These are phyloP conservation scores for Chymomyza costata DNA, from an alignment of 1,140 invertebrate species.

Conservation along the genomic window DNA sequence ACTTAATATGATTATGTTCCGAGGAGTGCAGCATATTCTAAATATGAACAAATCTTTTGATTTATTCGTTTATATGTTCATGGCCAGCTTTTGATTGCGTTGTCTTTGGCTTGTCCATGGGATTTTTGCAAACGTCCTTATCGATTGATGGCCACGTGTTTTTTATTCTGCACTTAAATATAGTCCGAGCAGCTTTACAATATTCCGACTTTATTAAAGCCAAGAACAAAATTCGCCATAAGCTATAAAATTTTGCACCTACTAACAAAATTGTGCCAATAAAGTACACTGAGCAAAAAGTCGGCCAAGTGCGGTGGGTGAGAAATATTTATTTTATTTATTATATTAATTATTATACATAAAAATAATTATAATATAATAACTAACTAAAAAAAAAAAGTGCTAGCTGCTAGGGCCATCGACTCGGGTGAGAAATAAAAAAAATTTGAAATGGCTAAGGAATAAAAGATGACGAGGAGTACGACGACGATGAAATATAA, in stretches of 20 bases:
- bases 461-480: no score
- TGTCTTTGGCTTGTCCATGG: neutral
- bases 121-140: neutral
- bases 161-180: slow-evolving; percentile 5
- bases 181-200: no score
- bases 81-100: neutral
- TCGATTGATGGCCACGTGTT: neutral
- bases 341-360: no score
- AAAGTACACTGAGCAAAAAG: slow-evolving; percentile 1
- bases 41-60: slow-evolving; percentile 32
- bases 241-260: neutral
- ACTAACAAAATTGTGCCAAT: neutral
- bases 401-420: no score
- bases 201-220: no score
- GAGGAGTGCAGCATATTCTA: no score
- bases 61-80: slow-evolving; percentile 17
- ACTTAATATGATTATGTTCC: slow-evolving; percentile 35
- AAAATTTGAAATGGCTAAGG: no score
- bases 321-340: no score
- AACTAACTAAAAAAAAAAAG: no score
- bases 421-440: no score
- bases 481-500: no score
- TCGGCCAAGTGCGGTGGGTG: neutral
- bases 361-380: no score
- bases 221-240: slow-evolving; percentile 5